phyloP scores from a whole-genome alignment of 2,888 invertebrate species.

The Camptogramma bilineatum region DNA sequence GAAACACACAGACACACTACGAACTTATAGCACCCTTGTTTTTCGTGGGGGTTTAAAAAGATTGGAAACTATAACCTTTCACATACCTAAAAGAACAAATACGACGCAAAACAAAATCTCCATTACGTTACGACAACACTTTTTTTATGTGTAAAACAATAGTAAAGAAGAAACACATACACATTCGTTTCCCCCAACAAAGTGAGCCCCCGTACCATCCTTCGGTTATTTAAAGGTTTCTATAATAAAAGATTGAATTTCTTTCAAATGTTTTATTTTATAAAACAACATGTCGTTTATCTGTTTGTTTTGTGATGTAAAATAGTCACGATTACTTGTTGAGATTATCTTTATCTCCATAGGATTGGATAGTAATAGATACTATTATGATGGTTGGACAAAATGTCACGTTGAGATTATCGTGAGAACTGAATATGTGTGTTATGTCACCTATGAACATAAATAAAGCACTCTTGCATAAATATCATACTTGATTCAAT shows the following conservation, averaged over 20 bases:
- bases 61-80: background rate
- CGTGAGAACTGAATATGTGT: background rate
- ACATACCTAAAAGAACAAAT: constrained; percentile 28
- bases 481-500: too few species aligned
- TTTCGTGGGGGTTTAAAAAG: background rate
- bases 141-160: background rate
- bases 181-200: constrained; percentile 5
- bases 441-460: too few species aligned
- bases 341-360: background rate
- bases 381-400: background rate
- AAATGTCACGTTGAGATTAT: background rate
- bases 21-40: too few species aligned
- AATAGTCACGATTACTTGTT: constrained; percentile 6
- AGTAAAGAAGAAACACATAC: background rate
- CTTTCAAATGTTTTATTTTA: background rate
- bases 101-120: constrained; percentile 2
- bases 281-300: background rate
- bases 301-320: constrained; percentile 3
- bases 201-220: constrained; percentile 1
- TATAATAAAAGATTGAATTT: constrained; percentile 3
- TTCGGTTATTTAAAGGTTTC: constrained; percentile 3
- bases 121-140: background rate
- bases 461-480: too few species aligned
- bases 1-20: too few species aligned
- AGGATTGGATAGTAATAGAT: constrained; percentile 1